Conservation (phyloP, 2,797 vertebrate species). For the Manis crassicaudata region DNA sequence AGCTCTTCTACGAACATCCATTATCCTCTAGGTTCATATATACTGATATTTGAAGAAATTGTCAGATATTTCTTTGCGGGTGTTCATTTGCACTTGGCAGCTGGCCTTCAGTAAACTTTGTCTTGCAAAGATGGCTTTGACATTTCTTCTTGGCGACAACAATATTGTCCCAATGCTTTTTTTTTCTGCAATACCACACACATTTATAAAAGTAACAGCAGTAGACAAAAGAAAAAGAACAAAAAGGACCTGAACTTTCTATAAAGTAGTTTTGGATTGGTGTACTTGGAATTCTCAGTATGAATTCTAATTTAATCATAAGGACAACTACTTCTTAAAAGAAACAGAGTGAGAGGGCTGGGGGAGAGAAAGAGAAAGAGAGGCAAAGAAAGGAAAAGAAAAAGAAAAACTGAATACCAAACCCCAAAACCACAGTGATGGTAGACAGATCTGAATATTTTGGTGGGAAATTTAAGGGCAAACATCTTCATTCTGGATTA, state of each 20-base stretch:
- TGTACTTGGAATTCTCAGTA: constrained; percentile 57
- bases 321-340: no score
- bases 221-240: constrained; percentile 36
- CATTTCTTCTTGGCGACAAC: constrained; percentile 83
- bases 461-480: neutral
- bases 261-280: constrained; percentile 74
- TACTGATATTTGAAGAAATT: constrained; percentile 59
- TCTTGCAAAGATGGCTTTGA: constrained; percentile 77
- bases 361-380: no score
- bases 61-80: constrained; percentile 65
- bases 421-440: neutral
- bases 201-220: neutral
- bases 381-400: no score
- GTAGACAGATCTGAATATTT: neutral
- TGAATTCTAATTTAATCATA: constrained; percentile 60
- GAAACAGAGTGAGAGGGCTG: neutral
- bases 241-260: constrained; percentile 71
- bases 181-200: constrained; percentile 51
- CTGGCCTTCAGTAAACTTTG: constrained; percentile 71
- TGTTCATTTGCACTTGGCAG: constrained; percentile 80
- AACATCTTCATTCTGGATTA: neutral
- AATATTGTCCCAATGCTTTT: constrained; percentile 73
- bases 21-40: constrained; percentile 65
- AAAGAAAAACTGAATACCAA: neutral
- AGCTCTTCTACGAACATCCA: neutral